Conservation (phyloP, 2,888 invertebrate species). For the Caenorhabditis sp. region DNA sequence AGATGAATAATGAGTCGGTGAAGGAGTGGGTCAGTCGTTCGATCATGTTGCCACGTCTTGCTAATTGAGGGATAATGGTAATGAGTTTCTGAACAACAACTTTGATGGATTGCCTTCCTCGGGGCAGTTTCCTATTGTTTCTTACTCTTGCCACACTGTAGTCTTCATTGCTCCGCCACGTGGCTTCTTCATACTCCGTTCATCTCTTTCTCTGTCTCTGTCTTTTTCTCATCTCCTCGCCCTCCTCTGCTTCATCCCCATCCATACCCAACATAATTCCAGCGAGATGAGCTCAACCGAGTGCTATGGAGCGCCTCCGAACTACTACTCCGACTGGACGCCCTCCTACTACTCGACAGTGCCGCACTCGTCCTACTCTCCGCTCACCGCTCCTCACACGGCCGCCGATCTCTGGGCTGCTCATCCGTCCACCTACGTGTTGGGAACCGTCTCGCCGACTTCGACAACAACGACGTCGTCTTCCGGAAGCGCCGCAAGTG, state of each 20-base stretch:
- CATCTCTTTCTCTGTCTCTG: conserved; percentile 13
- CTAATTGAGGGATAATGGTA: background rate
- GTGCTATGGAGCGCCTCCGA: conserved; percentile 53
- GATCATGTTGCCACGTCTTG: background rate
- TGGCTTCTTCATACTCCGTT: background rate
- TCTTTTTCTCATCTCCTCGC: background rate
- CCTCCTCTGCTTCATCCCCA: background rate
- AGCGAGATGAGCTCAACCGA: conserved; percentile 63
- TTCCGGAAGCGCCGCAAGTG: no score
- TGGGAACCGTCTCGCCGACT: conserved; percentile 19
- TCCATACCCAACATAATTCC: background rate
- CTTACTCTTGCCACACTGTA: background rate
- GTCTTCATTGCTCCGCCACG: background rate
- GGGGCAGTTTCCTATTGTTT: background rate
- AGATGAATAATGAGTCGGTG: conserved; percentile 7
- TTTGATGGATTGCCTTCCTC: background rate
- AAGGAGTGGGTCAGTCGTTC: background rate
- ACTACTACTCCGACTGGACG: conserved; percentile 65
- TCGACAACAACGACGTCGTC: background rate
- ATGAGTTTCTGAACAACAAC: background rate
- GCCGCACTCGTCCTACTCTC: conserved; percentile 34
- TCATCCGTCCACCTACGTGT: conserved; percentile 30
- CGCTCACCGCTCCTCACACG: conserved; percentile 19
- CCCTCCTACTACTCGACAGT: conserved; percentile 38
- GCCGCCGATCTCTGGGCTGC: conserved; percentile 28